A percentile compares a stretch with the other conserved stretches of the same genome.
phyloP scores from a whole-genome alignment of 2,888 invertebrate genomes.

The Caenorhabditis panamensis region DNA sequence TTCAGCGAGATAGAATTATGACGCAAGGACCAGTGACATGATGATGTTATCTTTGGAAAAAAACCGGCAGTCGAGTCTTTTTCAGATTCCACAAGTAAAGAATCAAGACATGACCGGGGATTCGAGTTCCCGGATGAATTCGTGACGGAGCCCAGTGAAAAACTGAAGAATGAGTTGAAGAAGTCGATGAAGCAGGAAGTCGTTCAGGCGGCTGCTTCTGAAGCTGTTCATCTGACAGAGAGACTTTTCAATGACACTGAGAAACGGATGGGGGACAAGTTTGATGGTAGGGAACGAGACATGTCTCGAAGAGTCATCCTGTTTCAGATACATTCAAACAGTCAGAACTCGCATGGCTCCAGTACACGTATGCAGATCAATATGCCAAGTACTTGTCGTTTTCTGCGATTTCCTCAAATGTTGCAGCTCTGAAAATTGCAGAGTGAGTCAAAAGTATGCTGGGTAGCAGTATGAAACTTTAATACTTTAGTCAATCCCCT shows the following conservation, averaged over 20 bases:
- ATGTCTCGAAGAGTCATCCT: too few relatives aligned
- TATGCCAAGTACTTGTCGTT: slow-evolving; percentile 79
- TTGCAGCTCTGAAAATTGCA: slow-evolving; percentile 69
- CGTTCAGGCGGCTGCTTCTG: slow-evolving; percentile 55
- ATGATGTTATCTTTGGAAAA: slow-evolving; percentile 29
- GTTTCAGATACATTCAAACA: slow-evolving; percentile 45
- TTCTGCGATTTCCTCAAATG: slow-evolving; percentile 75
- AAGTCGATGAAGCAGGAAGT: slow-evolving; percentile 59
- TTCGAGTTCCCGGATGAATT: slow-evolving; percentile 32
- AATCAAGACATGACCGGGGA: slow-evolving; percentile 17
- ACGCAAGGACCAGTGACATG: slow-evolving; percentile 16
- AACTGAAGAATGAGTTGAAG: slow-evolving; percentile 49
- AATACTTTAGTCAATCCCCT: slow-evolving; percentile 62
- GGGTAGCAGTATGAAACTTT: neutral
- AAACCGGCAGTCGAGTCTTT: neutral
- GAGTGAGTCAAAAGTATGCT: slow-evolving; percentile 62
- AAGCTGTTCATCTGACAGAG: slow-evolving; percentile 68
- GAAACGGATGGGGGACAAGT: slow-evolving; percentile 61
- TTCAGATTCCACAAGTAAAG: slow-evolving; percentile 40
- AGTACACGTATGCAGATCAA: slow-evolving; percentile 70
- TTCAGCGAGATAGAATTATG: slow-evolving; percentile 4
- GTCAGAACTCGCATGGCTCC: slow-evolving; percentile 70
- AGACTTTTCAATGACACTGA: slow-evolving; percentile 72
- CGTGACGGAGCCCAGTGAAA: slow-evolving; percentile 37
- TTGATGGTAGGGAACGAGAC: slow-evolving; percentile 27